Conservation (phyloP, 2,888 invertebrate genomes). For the Volucella bombylans region DNA sequence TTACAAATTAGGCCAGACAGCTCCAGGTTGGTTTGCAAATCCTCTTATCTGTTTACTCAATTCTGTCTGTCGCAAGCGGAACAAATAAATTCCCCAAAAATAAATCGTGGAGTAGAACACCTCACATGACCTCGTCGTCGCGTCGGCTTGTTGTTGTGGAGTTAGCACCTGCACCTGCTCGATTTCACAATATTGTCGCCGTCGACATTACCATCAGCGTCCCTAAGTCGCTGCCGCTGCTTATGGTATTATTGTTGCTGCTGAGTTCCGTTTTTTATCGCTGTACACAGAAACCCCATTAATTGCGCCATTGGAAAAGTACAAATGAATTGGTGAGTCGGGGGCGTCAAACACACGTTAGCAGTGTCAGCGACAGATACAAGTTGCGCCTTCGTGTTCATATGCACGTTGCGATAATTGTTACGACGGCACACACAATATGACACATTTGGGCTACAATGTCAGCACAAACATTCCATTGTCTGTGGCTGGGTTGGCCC, state of each 20-base stretch:
- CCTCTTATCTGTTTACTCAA: constrained; percentile 15
- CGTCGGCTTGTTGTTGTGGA: background rate
- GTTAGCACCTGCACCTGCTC: constrained; percentile 13
- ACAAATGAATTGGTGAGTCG: constrained; percentile 56
- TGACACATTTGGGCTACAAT: constrained; percentile 29
- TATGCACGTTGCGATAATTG: constrained; percentile 6
- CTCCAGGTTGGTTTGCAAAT: background rate
- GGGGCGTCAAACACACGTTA: constrained; percentile 1
- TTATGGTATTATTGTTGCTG: background rate
- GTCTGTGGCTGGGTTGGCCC: constrained; percentile 2
- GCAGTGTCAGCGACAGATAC: constrained; percentile 13
- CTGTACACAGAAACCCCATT: constrained; percentile 66
- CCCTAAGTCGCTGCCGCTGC: background rate
- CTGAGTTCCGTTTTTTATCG: constrained; percentile 46
- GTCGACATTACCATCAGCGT: background rate
- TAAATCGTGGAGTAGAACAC: constrained; percentile 49
- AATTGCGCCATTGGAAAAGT: constrained; percentile 68
- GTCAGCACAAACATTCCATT: constrained; percentile 9
- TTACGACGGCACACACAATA: constrained; percentile 20
- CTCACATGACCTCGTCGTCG: constrained; percentile 43
- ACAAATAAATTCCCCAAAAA: constrained; percentile 19
- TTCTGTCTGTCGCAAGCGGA: constrained; percentile 8
- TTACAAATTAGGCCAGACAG: too few relatives aligned
- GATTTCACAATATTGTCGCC: constrained; percentile 27
- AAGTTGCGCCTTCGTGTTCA: constrained; percentile 9